phyloP scores from a whole-genome alignment of 2,113 vertebrate species.

The Lampris incognitus region DNA sequence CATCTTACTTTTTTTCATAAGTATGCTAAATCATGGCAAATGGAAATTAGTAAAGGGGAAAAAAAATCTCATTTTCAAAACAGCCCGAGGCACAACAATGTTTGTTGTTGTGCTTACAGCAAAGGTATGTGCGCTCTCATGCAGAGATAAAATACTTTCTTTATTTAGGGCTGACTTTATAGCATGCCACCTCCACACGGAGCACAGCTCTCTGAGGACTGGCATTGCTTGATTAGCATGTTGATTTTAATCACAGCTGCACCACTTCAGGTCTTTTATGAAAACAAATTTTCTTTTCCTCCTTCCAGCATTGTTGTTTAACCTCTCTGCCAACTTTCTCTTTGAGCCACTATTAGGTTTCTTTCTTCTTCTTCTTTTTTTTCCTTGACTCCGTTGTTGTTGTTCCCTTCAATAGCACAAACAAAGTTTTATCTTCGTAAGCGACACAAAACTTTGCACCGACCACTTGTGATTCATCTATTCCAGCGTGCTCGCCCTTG shows the following conservation, averaged over 20 bases:
- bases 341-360: neutral
- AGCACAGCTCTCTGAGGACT: conserved; percentile 13
- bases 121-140: conserved; percentile 14
- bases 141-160: conserved; percentile 29
- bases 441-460: neutral
- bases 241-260: conserved; percentile 47
- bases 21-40: no score
- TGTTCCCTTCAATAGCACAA: neutral
- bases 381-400: neutral
- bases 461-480: conserved; percentile 68
- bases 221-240: conserved; percentile 38
- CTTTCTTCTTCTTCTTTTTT: neutral
- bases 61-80: neutral
- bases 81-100: neutral
- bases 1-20: no score
- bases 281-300: conserved; percentile 19
- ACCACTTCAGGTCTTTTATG: neutral
- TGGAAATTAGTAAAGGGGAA: no score
- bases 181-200: conserved; percentile 12
- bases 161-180: neutral
- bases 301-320: conserved; percentile 9
- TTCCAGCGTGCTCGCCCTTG: conserved; percentile 56
- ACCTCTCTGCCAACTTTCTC: neutral
- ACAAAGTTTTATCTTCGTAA: conserved; percentile 34
- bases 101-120: neutral